Evolutionary conservation across 2,113 vertebrate genomes (phyloP).

Genomic region (Emydocephalus ijimae): DNA sequence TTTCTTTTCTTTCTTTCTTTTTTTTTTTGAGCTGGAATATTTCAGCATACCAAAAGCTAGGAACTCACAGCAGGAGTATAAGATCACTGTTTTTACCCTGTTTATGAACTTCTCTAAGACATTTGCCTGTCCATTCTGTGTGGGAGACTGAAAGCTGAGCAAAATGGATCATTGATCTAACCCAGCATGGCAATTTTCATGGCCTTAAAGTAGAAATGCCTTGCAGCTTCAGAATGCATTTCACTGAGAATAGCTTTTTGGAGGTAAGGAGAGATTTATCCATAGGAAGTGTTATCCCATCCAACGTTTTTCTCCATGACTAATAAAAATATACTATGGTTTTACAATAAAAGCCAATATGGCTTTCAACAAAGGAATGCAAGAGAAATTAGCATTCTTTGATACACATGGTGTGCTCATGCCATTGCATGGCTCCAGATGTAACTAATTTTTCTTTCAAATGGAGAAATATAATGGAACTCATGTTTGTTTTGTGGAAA

Average conservation of each 20-base stretch:
- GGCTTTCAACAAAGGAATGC: slow-evolving; percentile 50
- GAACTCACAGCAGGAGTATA: not conserved
- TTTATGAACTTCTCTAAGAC: not conserved
- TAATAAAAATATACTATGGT: slow-evolving; percentile 19
- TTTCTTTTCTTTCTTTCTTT: too few relatives aligned
- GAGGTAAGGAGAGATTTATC: not conserved
- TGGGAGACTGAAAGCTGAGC: not conserved
- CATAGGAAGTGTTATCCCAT: slow-evolving; percentile 25
- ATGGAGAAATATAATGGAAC: slow-evolving; percentile 54
- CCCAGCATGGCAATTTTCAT: slow-evolving; percentile 12
- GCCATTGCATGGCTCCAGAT: slow-evolving; percentile 50
- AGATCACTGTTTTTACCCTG: slow-evolving; percentile 4
- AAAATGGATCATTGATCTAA: slow-evolving; percentile 27
- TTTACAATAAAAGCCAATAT: slow-evolving; percentile 46
- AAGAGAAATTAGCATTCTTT: slow-evolving; percentile 52
- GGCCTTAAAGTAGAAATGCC: slow-evolving; percentile 13
- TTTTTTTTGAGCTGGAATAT: too few relatives aligned
- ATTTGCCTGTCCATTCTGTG: slow-evolving; percentile 15
- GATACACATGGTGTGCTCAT: slow-evolving; percentile 51
- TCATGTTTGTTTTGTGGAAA: slow-evolving; percentile 45
- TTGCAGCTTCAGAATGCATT: not conserved
- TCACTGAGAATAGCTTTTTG: not conserved
- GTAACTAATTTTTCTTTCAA: slow-evolving; percentile 64
- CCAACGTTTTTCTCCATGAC: slow-evolving; percentile 21
- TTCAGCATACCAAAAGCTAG: not conserved